Conservation (phyloP, 1,140 invertebrate species). For the Drosophila obscura region DNA sequence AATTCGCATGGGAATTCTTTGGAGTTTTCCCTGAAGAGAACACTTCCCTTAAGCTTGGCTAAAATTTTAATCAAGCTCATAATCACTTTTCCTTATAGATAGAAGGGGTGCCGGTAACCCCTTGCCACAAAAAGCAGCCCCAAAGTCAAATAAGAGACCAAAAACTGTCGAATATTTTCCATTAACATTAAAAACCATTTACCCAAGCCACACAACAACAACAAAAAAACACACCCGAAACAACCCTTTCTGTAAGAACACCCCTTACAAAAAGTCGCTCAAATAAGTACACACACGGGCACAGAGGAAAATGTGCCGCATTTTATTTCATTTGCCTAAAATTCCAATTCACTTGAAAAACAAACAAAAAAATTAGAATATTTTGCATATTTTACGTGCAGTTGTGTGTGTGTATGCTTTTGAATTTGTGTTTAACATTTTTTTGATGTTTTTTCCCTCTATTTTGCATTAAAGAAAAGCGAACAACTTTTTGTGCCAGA, state of each 20-base stretch:
- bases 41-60: no score
- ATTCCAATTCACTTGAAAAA: conserved; percentile 76
- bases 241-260: conserved; percentile 53
- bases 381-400: conserved; percentile 68
- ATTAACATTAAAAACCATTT: conserved; percentile 52
- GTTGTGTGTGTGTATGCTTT: conserved; percentile 21
- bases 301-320: conserved; percentile 39
- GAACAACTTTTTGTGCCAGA: conserved; percentile 49
- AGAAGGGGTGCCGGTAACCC: conserved; percentile 26
- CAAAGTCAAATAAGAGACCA: conserved; percentile 3
- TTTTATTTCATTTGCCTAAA: conserved; percentile 76
- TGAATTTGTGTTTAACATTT: conserved; percentile 54
- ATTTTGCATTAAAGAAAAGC: conserved; percentile 64
- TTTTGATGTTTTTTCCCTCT: conserved; percentile 43
- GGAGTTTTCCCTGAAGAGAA: no score
- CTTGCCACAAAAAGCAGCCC: conserved; percentile 52
- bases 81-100: conserved; percentile 29
- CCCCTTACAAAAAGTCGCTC: conserved; percentile 9
- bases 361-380: conserved; percentile 58
- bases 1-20: no score
- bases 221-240: conserved; percentile 15
- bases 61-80: conserved; percentile 9
- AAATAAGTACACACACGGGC: conserved; percentile 13
- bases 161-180: conserved; percentile 33
- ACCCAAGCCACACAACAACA: background rate